phyloP scores from a whole-genome alignment of 1,140 invertebrate genomes.

The Aradophagus sp. region DNA sequence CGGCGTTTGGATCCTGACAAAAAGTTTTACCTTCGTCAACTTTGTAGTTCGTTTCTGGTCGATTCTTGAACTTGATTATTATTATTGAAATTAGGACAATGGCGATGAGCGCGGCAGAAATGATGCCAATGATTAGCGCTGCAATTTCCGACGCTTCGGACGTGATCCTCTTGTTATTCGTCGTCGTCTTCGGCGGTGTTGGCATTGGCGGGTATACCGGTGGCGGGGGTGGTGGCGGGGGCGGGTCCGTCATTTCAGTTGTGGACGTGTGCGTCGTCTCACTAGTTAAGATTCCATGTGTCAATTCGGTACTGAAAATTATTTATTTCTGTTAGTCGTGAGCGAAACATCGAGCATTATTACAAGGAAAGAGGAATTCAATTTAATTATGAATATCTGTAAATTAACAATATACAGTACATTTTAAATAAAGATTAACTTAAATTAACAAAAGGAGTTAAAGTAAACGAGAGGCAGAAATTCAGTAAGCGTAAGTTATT shows the following conservation, averaged over 20 bases:
- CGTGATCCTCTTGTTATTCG: slow-evolving; percentile 79
- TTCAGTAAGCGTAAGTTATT: too few relatives aligned
- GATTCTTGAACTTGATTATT: slow-evolving; percentile 91
- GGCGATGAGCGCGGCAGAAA: slow-evolving; percentile 92
- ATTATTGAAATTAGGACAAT: slow-evolving; percentile 92
- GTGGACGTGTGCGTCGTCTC: slow-evolving; percentile 66
- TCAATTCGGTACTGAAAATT: slow-evolving; percentile 43
- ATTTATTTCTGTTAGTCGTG: slow-evolving; percentile 1
- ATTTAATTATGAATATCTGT: too few relatives aligned
- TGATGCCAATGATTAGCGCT: slow-evolving; percentile 89
- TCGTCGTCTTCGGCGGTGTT: slow-evolving; percentile 64
- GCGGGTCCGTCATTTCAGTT: slow-evolving; percentile 68
- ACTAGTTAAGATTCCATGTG: slow-evolving; percentile 59
- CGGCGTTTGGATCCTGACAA: slow-evolving; percentile 84
- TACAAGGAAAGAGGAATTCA: too few relatives aligned
- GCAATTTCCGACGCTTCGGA: slow-evolving; percentile 83
- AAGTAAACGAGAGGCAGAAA: too few relatives aligned
- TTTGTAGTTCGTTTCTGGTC: slow-evolving; percentile 91
- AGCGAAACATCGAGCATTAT: neutral
- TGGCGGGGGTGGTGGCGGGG: slow-evolving; percentile 70
- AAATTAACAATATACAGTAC: too few relatives aligned
- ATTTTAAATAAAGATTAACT: too few relatives aligned
- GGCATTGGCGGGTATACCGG: slow-evolving; percentile 63
- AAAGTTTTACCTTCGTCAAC: slow-evolving; percentile 89
- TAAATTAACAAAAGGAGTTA: too few relatives aligned